phyloP scores from a whole-genome alignment of 2,888 invertebrate species.

The Therioaphis trifolii region DNA sequence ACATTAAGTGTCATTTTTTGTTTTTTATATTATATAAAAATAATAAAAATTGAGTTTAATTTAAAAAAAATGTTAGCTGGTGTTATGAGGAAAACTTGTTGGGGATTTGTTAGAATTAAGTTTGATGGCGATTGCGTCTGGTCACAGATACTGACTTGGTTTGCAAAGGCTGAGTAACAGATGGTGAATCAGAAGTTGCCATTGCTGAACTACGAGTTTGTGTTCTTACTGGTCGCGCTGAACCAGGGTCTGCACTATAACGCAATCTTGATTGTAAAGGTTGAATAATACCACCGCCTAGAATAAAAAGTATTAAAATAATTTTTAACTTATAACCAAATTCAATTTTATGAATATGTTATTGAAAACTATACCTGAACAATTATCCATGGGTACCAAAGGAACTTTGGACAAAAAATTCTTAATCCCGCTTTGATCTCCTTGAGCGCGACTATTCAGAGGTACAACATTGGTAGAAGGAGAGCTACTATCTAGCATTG shows the following conservation, averaged over 20 bases:
- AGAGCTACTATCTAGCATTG: conserved; percentile 55
- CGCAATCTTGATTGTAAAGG: conserved; percentile 59
- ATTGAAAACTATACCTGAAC: conserved; percentile 36
- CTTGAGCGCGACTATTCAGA: conserved; percentile 53
- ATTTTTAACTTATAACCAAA: neutral
- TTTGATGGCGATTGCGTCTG: conserved; percentile 63
- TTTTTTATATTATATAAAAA: conserved; percentile 39
- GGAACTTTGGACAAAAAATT: conserved; percentile 61
- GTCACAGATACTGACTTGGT: conserved; percentile 63
- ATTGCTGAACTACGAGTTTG: conserved; percentile 58
- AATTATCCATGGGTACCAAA: conserved; percentile 58
- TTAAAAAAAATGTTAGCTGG: conserved; percentile 40
- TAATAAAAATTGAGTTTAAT: conserved; percentile 15
- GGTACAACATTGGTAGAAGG: conserved; percentile 50
- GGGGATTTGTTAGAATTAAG: conserved; percentile 53
- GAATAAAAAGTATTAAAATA: neutral
- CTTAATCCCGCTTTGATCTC: conserved; percentile 54
- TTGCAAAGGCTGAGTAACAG: conserved; percentile 61
- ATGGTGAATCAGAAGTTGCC: conserved; percentile 59
- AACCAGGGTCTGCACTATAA: conserved; percentile 59
- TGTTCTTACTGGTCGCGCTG: conserved; percentile 56
- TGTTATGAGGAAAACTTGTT: conserved; percentile 36
- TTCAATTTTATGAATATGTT: neutral
- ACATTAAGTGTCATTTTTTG: neutral
- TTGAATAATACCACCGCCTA: conserved; percentile 47